These are phyloP conservation scores for Thinocorus orbignyianus DNA, from an alignment of 2,113 vertebrate genomes.

Conservation along the genomic window DNA sequence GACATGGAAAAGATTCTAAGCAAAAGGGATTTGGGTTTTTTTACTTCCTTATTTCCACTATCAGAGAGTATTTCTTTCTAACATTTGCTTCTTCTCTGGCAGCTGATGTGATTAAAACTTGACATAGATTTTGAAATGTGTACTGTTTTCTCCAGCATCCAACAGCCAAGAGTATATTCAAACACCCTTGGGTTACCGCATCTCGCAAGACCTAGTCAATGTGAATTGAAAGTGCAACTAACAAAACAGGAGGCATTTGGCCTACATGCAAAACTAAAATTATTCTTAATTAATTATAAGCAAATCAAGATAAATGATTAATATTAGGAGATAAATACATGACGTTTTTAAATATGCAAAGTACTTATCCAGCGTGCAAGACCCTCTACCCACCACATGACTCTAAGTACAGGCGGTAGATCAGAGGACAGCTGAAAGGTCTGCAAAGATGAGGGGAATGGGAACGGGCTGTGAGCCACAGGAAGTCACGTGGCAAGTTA, in stretches of 20 bases:
- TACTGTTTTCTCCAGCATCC: neutral
- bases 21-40: neutral
- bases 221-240: neutral
- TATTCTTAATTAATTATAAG: neutral
- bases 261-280: neutral
- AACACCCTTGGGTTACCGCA: neutral
- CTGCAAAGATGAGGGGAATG: neutral
- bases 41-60: neutral
- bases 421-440: neutral
- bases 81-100: neutral
- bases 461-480: neutral
- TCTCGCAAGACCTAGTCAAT: neutral
- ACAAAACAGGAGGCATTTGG: neutral
- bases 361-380: neutral
- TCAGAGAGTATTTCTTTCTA: conserved; percentile 23
- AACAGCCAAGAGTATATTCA: neutral
- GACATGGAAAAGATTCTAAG: neutral
- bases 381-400: neutral
- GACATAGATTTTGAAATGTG: neutral
- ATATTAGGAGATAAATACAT: neutral
- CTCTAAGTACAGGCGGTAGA: neutral
- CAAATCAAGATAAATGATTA: neutral
- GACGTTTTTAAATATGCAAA: neutral
- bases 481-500: neutral
- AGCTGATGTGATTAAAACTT: neutral